Base-by-base conservation (phyloP, 2,113 vertebrate genomes). In the Grantiella picta region DNA sequence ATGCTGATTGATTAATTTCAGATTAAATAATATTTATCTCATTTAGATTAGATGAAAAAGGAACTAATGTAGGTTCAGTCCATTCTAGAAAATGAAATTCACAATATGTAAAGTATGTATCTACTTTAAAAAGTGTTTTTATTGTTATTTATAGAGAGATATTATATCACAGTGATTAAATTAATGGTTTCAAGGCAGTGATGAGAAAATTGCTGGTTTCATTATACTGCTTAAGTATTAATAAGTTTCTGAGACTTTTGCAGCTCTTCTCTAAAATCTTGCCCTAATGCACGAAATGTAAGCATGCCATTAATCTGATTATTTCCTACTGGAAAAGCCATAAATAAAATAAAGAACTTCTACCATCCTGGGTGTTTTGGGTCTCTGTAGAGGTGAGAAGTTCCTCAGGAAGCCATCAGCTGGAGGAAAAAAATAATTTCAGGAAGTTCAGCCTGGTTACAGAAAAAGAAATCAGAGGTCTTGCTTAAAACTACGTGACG, bases 61-160 rank as follows among this genome's bases (percentile, higher is more conserved):
- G 20, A 66, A 83, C 3, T n/a, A 27, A 29, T 76, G 52, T 0
- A 7, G 3, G 5, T 83, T 92, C 71, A 60, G 22, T 61, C 60
- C 14, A 49, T 56, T 83, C 9, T 40, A 82, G 56, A 88, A 90
- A 90, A 88, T 60, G 3, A 54, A 93, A 81, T 75, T 81, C 22
- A 9, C 27, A 10, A 11, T 9, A 64, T 33, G 3, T 42, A 71
- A 81, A 66, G 21, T 38, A 82, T 15, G 3, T 50, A 47, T 15
- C n/a, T 68, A 63, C 40, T 78, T 89, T 88, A 2, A 81, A 83
- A 92, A 52, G 3, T 75, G 6, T 10, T 82, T 90, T 86, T 96
- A 63, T 97, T 96, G 14, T 90, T 94, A 89, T 96, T 96, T 96
- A 63, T 93, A 70, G 47, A 60, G n/a, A 80, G 10, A 29, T 47